These are phyloP conservation scores for Otus scops DNA, from an alignment of 2,797 vertebrate genomes.

Conservation along the genomic window DNA sequence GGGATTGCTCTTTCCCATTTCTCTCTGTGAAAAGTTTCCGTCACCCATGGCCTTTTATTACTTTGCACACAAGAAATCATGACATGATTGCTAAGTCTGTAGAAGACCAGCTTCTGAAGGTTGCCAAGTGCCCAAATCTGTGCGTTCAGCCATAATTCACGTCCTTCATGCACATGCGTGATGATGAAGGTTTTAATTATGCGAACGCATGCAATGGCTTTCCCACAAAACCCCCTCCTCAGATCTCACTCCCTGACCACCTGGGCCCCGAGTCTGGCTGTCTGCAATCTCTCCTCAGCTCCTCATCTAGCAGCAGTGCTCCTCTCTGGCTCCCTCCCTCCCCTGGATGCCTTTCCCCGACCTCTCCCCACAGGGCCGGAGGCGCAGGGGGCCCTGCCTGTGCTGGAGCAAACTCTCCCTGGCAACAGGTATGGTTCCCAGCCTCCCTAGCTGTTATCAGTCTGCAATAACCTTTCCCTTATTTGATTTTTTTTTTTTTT, in stretches of 20 bases:
- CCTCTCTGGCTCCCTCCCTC: not conserved
- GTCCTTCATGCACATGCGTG: accelerated
- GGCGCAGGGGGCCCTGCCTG: not conserved
- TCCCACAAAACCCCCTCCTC: not conserved
- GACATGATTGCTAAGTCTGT: not conserved
- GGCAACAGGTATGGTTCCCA: not conserved
- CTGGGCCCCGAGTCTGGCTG: not conserved
- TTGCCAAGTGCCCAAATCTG: not conserved
- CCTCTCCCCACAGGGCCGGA: not conserved
- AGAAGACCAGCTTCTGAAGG: not conserved
- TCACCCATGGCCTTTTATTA: not conserved
- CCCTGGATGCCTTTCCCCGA: not conserved
- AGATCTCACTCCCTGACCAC: not conserved
- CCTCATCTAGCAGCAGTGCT: not conserved
- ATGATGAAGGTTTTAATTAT: not conserved
- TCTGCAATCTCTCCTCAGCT: not conserved
- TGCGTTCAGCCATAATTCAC: accelerated
- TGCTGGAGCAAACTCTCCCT: not conserved
- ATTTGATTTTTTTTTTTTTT: not conserved
- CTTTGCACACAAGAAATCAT: not conserved
- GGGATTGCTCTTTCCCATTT: not conserved
- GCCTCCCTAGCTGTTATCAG: conserved; percentile 43
- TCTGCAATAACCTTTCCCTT: conserved; percentile 33
- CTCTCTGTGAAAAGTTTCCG: not conserved
- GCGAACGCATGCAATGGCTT: not conserved